phyloP scores from a whole-genome alignment of 2,888 invertebrate species.

The Yponomeuta sedellus region DNA sequence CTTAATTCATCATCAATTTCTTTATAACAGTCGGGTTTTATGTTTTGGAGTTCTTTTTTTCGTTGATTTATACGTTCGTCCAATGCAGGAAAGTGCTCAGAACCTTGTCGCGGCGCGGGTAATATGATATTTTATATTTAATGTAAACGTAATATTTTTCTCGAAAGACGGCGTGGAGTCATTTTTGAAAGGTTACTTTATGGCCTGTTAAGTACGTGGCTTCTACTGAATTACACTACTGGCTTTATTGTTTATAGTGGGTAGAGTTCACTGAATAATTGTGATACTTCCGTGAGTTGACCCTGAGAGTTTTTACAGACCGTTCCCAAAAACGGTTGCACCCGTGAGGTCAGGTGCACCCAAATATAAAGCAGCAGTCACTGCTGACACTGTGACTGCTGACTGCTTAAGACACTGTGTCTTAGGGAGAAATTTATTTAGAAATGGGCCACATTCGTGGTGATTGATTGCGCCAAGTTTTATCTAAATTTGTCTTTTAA shows the following conservation, averaged over 20 bases:
- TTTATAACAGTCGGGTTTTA: too few species aligned
- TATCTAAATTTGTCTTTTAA: too few species aligned
- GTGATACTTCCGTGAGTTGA: not conserved
- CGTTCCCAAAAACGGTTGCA: too few species aligned
- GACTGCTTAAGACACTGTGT: too few species aligned
- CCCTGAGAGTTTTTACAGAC: too few species aligned
- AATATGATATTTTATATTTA: not conserved
- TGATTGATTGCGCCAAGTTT: too few species aligned
- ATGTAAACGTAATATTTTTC: not conserved
- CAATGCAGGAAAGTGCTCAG: not conserved
- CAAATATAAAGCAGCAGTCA: too few species aligned
- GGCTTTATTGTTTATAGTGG: not conserved
- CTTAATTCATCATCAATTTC: too few species aligned
- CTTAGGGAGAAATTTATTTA: too few species aligned
- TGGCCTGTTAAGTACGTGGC: not conserved
- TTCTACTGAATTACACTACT: not conserved
- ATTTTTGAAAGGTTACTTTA: not conserved
- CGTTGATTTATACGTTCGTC: slow-evolving; percentile 52
- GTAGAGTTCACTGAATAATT: not conserved
- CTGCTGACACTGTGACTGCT: too few species aligned
- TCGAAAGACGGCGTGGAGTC: not conserved
- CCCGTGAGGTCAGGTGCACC: too few species aligned
- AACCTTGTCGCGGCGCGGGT: slow-evolving; percentile 24
- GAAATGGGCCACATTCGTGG: too few species aligned
- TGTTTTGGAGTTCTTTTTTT: slow-evolving; percentile 17